phyloP scores from a whole-genome alignment of 2,113 vertebrate species.

The Myanophis thanlyinensis region DNA sequence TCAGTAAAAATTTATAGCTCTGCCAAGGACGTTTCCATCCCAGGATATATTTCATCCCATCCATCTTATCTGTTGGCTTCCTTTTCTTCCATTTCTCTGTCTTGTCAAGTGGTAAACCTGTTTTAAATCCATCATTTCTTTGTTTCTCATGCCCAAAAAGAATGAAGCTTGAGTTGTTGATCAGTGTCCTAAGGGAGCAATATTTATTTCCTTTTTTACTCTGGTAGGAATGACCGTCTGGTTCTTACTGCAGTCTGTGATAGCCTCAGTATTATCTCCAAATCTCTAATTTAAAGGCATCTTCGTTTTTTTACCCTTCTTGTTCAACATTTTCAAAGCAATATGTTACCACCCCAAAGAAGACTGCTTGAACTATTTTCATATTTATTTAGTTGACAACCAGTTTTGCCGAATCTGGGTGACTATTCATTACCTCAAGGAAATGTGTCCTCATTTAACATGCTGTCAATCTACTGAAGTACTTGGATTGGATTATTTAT shows the following conservation, averaged over 20 bases:
- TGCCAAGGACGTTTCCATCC: not conserved
- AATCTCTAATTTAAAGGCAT: not conserved
- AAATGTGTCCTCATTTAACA: not conserved
- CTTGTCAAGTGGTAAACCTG: not conserved
- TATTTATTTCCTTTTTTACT: not conserved
- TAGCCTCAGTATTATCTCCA: not conserved
- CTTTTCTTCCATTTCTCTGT: not conserved
- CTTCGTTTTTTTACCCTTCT: not conserved
- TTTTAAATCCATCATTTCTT: not conserved
- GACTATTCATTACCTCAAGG: not conserved
- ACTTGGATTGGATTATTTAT: not conserved
- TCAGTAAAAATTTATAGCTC: not conserved
- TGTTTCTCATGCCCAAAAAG: not conserved
- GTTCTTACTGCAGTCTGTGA: not conserved
- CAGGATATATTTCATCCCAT: not conserved
- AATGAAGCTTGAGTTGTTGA: not conserved
- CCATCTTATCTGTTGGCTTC: not conserved
- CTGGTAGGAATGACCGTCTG: not conserved
- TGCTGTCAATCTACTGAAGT: not conserved
- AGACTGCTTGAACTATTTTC: not conserved
- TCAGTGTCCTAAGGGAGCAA: not conserved
- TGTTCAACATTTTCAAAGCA: not conserved
- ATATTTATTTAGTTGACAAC: not conserved
- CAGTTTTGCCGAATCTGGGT: not conserved
- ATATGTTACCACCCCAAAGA: not conserved